phyloP scores from a whole-genome alignment of 2,797 vertebrate species.

The Diplodus sargus region DNA sequence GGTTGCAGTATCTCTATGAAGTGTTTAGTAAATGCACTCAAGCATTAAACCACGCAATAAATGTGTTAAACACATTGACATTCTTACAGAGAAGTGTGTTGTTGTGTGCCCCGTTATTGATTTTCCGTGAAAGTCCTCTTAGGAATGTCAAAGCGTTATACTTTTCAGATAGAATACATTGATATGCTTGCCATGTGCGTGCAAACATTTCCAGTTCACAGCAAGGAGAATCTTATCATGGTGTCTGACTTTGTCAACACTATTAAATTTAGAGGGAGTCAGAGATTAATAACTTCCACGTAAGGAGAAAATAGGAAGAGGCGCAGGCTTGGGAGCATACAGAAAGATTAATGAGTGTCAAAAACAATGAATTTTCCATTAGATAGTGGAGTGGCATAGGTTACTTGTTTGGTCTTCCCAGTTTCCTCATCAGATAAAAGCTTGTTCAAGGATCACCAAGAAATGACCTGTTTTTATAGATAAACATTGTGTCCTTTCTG shows the following conservation, averaged over 20 bases:
- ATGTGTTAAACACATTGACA: conserved; percentile 48
- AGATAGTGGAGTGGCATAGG: conserved; percentile 62
- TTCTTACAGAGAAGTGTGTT: conserved; percentile 46
- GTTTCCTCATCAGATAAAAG: conserved; percentile 64
- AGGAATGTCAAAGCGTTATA: conserved; percentile 66
- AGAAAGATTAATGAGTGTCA: conserved; percentile 82
- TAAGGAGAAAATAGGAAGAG: conserved; percentile 71
- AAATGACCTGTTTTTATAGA: conserved; percentile 66
- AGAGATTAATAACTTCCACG: conserved; percentile 84
- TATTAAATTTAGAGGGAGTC: conserved; percentile 81
- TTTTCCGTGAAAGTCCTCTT: conserved; percentile 65
- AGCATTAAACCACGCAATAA: conserved; percentile 45
- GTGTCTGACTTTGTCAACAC: conserved; percentile 84
- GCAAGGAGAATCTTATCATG: conserved; percentile 84
- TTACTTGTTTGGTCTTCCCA: conserved; percentile 42
- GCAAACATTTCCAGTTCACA: conserved; percentile 80
- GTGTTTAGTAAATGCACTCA: conserved; percentile 29
- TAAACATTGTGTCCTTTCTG: conserved; percentile 66
- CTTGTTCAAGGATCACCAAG: conserved; percentile 58
- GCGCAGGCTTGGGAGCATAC: conserved; percentile 56
- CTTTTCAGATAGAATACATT: conserved; percentile 71
- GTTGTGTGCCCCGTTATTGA: conserved; percentile 54
- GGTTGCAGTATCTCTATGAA: conserved; percentile 9
- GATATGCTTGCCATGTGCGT: conserved; percentile 79
- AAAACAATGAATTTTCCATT: conserved; percentile 81